Evolutionary conservation across 2,888 invertebrate species (phyloP).

Genomic region (Stenurella melanura): DNA sequence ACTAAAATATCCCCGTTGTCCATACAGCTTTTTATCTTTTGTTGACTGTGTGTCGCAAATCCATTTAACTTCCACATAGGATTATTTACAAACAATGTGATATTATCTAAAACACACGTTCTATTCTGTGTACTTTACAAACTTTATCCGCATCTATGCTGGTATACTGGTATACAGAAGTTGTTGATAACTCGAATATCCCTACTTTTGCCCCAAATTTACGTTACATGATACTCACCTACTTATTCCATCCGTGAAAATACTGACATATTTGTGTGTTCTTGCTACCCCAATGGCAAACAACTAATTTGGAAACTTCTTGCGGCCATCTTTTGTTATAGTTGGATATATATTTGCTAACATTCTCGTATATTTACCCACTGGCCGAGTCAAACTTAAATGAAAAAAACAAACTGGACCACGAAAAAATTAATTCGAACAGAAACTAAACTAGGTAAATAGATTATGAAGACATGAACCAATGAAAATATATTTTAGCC

Average conservation of each 20-base stretch:
- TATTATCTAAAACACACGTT: slow-evolving; percentile 13
- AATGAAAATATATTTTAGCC: too few species aligned
- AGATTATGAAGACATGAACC: too few species aligned
- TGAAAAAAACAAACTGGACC: too few species aligned
- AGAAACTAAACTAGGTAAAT: too few species aligned
- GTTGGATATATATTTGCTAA: neutral
- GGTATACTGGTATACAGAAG: neutral
- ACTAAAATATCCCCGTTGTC: neutral
- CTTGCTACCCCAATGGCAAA: neutral
- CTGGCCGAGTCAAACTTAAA: too few species aligned
- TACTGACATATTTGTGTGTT: neutral
- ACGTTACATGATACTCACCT: neutral
- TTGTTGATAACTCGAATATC: neutral
- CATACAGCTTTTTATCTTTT: neutral
- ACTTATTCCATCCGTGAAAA: neutral
- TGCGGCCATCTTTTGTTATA: neutral
- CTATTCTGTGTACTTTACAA: slow-evolving; percentile 8
- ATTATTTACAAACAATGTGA: slow-evolving; percentile 14
- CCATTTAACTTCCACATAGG: slow-evolving; percentile 1
- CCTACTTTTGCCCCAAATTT: neutral
- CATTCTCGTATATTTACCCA: too few species aligned
- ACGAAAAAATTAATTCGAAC: too few species aligned
- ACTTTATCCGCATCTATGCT: slow-evolving; percentile 4
- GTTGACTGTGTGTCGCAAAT: slow-evolving; percentile 10
- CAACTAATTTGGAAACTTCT: neutral